Base-by-base conservation (phyloP, 2,113 vertebrate genomes). In the Archocentrus centrarchus region DNA sequence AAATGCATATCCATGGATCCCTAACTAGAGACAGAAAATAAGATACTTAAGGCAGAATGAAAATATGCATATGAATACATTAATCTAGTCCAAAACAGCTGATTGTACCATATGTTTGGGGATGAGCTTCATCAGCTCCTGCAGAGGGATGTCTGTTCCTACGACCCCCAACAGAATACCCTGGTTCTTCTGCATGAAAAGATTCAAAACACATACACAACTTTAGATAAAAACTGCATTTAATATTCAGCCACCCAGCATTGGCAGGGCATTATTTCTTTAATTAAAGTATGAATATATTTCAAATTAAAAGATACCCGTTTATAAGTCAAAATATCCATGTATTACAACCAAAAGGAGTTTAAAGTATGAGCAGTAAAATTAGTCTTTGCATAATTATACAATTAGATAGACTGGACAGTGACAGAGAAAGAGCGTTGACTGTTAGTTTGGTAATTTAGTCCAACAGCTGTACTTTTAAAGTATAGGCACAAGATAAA, bases 131-230 rank as follows among this genome's bases (percentile, higher is more conserved):
- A 99, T 95, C 89, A 99, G 97, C 92, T 99, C 98, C 93, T 98
- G 98, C 86, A 99, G 97, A 84, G 98, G 98, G 92, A 99, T 98
- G 91, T 99, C 98, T 91, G 98, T 99, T 90, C 98, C 98, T n/a
- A 97, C 98, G 30, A 99, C 98, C 85, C 98, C 98, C 91, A 99
- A 95, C 80, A 99, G 97, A 95, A 99, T 98, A 81, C 98, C 98
- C 95, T 98, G 97, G 27, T 98, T 98, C 90, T 97, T 97, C 98
- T 99, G 93, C 87, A 89, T 82, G 86, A 83, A 73, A 84, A 91
- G 41, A 89, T 79, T 68, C 81, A 91, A 70, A 85, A 89, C 75
- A 75, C 62, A 82, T 3, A 62, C 47, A 84, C 44, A 81, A 27
- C 20, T 88, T 92, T 17, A 82, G 77, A 82, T 66, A 7, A 78